Evolutionary conservation across 2,113 vertebrate genomes (phyloP), one percentile per base, ranked within the genome.

Genomic region (Pithys albifrons): DNA sequence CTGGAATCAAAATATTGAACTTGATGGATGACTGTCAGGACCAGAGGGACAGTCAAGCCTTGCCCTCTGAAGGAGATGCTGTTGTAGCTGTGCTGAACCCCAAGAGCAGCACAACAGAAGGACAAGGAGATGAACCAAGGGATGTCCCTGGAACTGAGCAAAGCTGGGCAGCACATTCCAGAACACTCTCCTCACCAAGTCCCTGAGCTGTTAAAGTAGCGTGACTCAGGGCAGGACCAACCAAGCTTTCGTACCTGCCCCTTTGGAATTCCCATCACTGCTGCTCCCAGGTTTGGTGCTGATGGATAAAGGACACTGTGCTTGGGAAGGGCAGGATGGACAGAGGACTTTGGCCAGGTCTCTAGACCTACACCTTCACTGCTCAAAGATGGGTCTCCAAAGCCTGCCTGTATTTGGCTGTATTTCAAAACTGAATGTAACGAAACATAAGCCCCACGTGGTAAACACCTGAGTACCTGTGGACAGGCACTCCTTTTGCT

Each of bases 401-500:
- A 43, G 10, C 22, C 65, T 55, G 16, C 27, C 6, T 5, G 1
- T 11, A 20, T 29, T 31, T 37, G 48, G 29, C 28, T 65, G 35
- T 6, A 16, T n/a, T 49, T 52, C 11, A 6, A 69, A 91, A 67
- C 18, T 8, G 31, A 43, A 49, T 7, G 51, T 52, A 46, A 28
- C 18, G 16, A 29, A 23, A 46, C 7, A 10, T 12, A 62, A 85
- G 22, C 29, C n/a, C 12, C 2, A 0, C 1, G 0, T 3, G 31
- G 35, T 62, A 61, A 58, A 57, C 1, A 2, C 16, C 71, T 61
- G 69, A 5, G 11, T 10, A 4, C 33, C 45, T 25, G 4, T 3
- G 25, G 55, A 18, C 14, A 64, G 57, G n/a, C 4, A 29, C 7
- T 54, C 2, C 20, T 9, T 31, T 7, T 28, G 33, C n/a, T 66